Evolutionary conservation across 1,140 invertebrate species (phyloP).

Genomic region (Tribolium madens): DNA sequence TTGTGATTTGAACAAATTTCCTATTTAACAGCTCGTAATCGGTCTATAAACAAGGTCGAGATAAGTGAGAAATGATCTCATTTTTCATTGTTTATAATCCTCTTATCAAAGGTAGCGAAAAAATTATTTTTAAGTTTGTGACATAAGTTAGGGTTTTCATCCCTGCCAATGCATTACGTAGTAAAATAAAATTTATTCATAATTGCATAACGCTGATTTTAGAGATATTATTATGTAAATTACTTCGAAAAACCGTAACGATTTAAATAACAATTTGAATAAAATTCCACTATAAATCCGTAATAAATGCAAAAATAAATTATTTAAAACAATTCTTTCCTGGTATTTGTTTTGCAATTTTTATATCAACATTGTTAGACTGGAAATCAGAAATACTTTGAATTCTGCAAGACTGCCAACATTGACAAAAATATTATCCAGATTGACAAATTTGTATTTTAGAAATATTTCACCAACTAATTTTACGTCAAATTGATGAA

Average conservation of each 20-base stretch:
- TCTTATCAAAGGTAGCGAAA: neutral
- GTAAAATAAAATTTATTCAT: neutral
- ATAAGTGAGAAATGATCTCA: neutral
- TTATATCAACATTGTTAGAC: too few relatives aligned
- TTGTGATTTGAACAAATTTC: too few relatives aligned
- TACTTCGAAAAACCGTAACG: neutral
- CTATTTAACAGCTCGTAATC: neutral
- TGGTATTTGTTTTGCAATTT: too few relatives aligned
- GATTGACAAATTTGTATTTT: too few relatives aligned
- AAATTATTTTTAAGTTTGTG: too few relatives aligned
- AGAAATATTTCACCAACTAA: too few relatives aligned
- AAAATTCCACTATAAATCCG: neutral
- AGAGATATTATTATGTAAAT: neutral
- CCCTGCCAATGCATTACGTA: neutral
- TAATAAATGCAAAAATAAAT: neutral
- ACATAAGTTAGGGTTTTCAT: too few relatives aligned
- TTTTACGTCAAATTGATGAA: too few relatives aligned
- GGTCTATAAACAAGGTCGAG: slow-evolving; percentile 5
- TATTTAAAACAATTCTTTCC: too few relatives aligned
- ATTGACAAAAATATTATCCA: too few relatives aligned
- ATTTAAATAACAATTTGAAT: neutral
- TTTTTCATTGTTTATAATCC: slow-evolving; percentile 19
- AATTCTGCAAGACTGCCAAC: too few relatives aligned
- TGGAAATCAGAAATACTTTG: too few relatives aligned
- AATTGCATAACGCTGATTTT: neutral